Conservation (phyloP, 1,140 invertebrate species). For the Listronotus bonariensis region DNA sequence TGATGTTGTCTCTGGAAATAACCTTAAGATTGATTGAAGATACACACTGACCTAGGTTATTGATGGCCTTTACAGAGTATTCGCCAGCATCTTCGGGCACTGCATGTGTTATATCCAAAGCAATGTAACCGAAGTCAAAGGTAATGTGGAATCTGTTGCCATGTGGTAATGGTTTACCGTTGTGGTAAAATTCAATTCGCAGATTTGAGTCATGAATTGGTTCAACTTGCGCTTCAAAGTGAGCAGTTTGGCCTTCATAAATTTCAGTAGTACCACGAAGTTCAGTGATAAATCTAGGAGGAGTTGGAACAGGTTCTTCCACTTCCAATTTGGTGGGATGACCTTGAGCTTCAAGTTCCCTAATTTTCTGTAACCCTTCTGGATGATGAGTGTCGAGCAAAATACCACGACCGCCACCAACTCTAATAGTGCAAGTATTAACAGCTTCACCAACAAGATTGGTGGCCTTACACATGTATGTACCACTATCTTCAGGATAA, state of each 20-base stretch:
- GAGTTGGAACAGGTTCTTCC: conserved; percentile 75
- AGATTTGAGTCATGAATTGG: conserved; percentile 90
- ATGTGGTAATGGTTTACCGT: conserved; percentile 84
- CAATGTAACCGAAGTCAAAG: conserved; percentile 94
- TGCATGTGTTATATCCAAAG: conserved; percentile 86
- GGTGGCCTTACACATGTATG: conserved; percentile 92
- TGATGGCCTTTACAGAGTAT: conserved; percentile 88
- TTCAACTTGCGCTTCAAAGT: conserved; percentile 90
- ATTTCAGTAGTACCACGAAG: conserved; percentile 83
- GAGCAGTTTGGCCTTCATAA: conserved; percentile 83
- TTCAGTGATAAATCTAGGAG: conserved; percentile 82
- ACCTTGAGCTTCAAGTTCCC: conserved; percentile 83
- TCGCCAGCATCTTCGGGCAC: conserved; percentile 93
- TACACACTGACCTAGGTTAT: conserved; percentile 83
- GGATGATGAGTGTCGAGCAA: conserved; percentile 91
- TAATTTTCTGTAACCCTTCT: conserved; percentile 89
- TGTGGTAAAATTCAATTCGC: conserved; percentile 89
- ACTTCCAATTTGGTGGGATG: conserved; percentile 77
- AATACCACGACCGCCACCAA: conserved; percentile 78
- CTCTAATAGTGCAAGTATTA: conserved; percentile 87
- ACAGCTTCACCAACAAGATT: conserved; percentile 91
- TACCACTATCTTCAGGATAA: conserved; percentile 91
- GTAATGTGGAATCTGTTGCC: conserved; percentile 90
- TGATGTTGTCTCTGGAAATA: conserved; percentile 85
- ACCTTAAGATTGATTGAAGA: conserved; percentile 81